A percentile compares a stretch with the other conserved stretches of the same genome.
phyloP scores from a whole-genome alignment of 2,888 invertebrate genomes.

The Zygothrica quintamaculata region DNA sequence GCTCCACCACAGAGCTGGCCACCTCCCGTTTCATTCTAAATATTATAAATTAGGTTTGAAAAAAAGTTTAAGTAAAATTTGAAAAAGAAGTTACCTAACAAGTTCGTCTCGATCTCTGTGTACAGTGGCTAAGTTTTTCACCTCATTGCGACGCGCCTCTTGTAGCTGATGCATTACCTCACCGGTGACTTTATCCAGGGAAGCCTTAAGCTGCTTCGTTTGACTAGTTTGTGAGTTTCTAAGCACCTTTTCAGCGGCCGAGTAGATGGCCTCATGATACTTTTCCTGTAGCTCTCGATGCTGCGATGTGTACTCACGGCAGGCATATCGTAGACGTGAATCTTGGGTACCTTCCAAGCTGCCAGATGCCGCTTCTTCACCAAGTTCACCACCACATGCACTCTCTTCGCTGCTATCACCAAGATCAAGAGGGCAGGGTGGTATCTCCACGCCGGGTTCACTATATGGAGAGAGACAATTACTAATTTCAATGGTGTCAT shows the following conservation, averaged over 20 bases:
- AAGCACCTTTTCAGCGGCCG: constrained; percentile 92
- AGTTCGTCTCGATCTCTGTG: constrained; percentile 96
- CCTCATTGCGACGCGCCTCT: constrained; percentile 93
- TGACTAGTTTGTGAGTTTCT: constrained; percentile 91
- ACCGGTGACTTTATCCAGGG: constrained; percentile 89
- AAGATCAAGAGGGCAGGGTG: constrained; percentile 85
- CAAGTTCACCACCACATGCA: constrained; percentile 67
- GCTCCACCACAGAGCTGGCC: constrained; percentile 88
- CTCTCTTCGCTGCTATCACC: constrained; percentile 83
- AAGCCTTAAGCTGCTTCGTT: constrained; percentile 90
- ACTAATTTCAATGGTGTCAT: constrained; percentile 81
- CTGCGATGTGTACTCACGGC: constrained; percentile 88
- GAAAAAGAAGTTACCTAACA: constrained; percentile 88
- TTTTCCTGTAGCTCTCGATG: constrained; percentile 92
- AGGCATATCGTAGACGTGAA: constrained; percentile 87
- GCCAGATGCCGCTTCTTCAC: constrained; percentile 83
- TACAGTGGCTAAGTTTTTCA: constrained; percentile 93
- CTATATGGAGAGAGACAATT: constrained; percentile 82
- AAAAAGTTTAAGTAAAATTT: background rate
- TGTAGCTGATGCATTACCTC: constrained; percentile 93
- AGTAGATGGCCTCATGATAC: constrained; percentile 92
- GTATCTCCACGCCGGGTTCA: constrained; percentile 83
- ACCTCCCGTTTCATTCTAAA: constrained; percentile 85
- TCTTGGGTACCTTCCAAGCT: constrained; percentile 87
- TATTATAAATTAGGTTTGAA: background rate